Evolutionary conservation across 2,888 invertebrate species (phyloP).

Genomic region (Xestia rhomboidea): DNA sequence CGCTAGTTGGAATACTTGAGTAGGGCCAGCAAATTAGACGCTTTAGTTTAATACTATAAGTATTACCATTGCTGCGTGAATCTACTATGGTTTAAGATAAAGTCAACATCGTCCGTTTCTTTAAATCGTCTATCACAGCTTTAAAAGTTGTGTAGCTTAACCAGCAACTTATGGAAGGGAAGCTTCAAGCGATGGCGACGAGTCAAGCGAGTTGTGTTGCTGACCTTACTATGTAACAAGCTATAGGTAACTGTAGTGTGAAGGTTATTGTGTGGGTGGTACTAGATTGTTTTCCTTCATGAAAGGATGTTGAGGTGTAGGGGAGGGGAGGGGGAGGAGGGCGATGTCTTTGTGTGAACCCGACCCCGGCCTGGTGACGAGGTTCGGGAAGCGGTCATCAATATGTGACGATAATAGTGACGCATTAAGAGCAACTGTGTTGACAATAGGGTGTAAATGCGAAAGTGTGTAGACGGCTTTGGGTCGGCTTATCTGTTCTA

Average conservation of each 20-base stretch:
- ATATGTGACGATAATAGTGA: slow-evolving; percentile 8
- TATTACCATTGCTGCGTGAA: no score
- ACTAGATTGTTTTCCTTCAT: slow-evolving; percentile 29
- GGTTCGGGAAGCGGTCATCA: neutral
- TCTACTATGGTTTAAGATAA: no score
- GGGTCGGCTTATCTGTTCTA: neutral
- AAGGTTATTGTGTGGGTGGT: slow-evolving; percentile 18
- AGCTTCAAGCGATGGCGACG: neutral
- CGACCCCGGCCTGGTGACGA: neutral
- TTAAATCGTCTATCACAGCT: neutral
- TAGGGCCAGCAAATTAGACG: neutral
- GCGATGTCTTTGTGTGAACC: neutral
- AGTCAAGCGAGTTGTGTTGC: neutral
- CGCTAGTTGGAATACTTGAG: slow-evolving; percentile 15
- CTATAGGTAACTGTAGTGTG: neutral
- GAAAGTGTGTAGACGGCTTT: neutral
- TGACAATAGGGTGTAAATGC: neutral
- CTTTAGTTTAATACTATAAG: neutral
- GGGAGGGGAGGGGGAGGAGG: neutral
- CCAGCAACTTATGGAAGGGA: neutral
- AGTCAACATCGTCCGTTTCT: no score
- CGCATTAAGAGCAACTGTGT: neutral
- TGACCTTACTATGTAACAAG: neutral
- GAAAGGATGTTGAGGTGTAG: neutral
- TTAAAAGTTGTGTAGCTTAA: neutral